A percentile compares a stretch with the other conserved stretches of the same genome.
These are phyloP conservation scores for Drosophila pseudoananassae DNA, from an alignment of 1,140 invertebrate genomes.

Conservation along the genomic window DNA sequence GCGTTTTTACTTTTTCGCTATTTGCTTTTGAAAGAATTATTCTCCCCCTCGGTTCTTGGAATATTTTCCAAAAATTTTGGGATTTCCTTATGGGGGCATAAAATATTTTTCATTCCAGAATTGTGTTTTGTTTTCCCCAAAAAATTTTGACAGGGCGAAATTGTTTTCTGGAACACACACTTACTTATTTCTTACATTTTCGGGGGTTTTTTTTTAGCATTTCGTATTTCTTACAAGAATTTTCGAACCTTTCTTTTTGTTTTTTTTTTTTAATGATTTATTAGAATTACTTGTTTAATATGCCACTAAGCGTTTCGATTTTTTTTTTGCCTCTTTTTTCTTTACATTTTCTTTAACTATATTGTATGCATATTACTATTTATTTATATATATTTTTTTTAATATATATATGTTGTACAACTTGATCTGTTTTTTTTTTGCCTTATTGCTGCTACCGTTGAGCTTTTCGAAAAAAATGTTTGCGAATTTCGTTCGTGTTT, in stretches of 20 bases:
- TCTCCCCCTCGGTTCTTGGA: not conserved
- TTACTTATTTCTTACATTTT: constrained; percentile 33
- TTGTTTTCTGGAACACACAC: constrained; percentile 41
- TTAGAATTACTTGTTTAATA: constrained; percentile 38
- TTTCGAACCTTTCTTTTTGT: constrained; percentile 29
- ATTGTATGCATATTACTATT: constrained; percentile 44
- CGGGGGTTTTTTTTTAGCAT: constrained; percentile 5
- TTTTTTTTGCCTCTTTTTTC: constrained; percentile 28
- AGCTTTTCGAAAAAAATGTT: constrained; percentile 36
- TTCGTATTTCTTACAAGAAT: constrained; percentile 41
- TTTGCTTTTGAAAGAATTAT: constrained; percentile 45
- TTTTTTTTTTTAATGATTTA: constrained; percentile 19
- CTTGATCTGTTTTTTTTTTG: constrained; percentile 48
- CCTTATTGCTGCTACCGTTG: constrained; percentile 34
- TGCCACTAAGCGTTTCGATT: constrained; percentile 49
- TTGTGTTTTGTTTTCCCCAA: constrained; percentile 7
- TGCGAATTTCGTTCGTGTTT: constrained; percentile 14
- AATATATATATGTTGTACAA: constrained; percentile 61
- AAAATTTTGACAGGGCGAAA: constrained; percentile 20
- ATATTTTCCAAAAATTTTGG: constrained; percentile 2
- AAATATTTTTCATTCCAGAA: constrained; percentile 59
- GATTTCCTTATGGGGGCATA: constrained; percentile 41
- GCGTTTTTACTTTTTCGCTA: constrained; percentile 26
- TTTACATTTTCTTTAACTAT: constrained; percentile 74
- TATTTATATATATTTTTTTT: constrained; percentile 24